phyloP scores from a whole-genome alignment of 2,113 vertebrate species.

The Eubucco bourcierii region DNA sequence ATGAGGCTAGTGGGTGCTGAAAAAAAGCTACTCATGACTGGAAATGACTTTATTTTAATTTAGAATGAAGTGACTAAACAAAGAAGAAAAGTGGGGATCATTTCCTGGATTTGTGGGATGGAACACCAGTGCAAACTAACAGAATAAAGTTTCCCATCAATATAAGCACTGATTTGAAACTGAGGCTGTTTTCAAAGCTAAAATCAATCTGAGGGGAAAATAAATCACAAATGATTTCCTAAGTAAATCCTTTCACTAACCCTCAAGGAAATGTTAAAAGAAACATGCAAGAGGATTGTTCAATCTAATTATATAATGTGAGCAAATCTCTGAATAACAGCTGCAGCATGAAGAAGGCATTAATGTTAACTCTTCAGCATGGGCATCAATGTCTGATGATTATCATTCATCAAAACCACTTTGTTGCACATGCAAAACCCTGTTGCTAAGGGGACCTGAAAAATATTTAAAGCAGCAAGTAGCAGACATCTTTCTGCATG shows the following conservation, averaged over 20 bases:
- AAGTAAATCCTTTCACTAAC: not conserved
- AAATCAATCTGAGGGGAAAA: not conserved
- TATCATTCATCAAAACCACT: not conserved
- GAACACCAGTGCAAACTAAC: not conserved
- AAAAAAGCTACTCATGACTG: not conserved
- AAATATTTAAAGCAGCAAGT: slow-evolving; percentile 1
- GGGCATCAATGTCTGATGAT: not conserved
- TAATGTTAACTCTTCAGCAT: not conserved
- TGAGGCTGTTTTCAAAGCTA: not conserved
- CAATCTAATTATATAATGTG: not conserved
- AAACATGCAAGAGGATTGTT: not conserved
- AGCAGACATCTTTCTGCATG: not conserved
- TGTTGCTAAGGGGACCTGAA: slow-evolving; percentile 21
- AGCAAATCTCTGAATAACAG: slow-evolving; percentile 1
- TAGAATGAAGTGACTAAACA: not conserved
- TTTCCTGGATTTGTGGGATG: not conserved
- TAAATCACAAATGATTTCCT: not conserved
- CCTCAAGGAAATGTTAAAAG: not conserved
- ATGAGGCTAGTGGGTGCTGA: not conserved
- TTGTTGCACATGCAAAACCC: not conserved
- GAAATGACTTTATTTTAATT: not conserved
- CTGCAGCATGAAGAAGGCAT: not conserved
- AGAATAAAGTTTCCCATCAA: not conserved
- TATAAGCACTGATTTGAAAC: not conserved
- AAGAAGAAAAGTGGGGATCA: not conserved